Evolutionary conservation across 2,888 invertebrate genomes (phyloP).

Genomic region (Torymus auratus): DNA sequence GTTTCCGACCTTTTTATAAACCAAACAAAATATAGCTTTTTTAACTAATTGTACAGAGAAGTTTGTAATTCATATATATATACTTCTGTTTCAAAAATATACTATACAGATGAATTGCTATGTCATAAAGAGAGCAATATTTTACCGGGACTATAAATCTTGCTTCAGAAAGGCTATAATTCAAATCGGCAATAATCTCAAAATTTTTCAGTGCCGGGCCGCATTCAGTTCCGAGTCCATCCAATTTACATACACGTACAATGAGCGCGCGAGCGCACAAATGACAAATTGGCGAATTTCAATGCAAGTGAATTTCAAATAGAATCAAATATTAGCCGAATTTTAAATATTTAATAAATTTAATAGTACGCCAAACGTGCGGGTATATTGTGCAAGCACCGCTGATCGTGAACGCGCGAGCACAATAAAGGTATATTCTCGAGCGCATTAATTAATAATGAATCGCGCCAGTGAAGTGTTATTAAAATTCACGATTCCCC

Average conservation of each 20-base stretch:
- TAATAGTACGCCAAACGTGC: background rate
- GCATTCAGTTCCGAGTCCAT: constrained; percentile 18
- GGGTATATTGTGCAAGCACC: too few relatives aligned
- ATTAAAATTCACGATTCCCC: too few relatives aligned
- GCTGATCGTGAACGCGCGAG: too few relatives aligned
- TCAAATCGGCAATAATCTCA: constrained; percentile 21
- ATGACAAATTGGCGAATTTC: constrained; percentile 41
- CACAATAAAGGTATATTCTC: too few relatives aligned
- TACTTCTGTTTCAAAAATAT: constrained; percentile 2
- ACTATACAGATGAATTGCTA: constrained; percentile 6
- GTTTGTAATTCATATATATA: too few relatives aligned
- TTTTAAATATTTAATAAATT: constrained; percentile 26
- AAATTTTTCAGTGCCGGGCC: constrained; percentile 22
- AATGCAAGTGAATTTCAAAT: constrained; percentile 28
- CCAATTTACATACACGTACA: constrained; percentile 23
- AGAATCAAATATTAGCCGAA: constrained; percentile 26
- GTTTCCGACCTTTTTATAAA: too few relatives aligned
- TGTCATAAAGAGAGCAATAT: background rate
- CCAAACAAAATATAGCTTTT: too few relatives aligned
- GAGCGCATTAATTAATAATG: too few relatives aligned
- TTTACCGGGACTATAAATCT: constrained; percentile 5
- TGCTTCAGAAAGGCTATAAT: constrained; percentile 33
- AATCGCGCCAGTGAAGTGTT: too few relatives aligned
- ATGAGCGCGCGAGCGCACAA: background rate
- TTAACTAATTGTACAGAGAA: too few relatives aligned